Conservation (phyloP, 2,113 vertebrate species). For the Dasyurus viverrinus region DNA sequence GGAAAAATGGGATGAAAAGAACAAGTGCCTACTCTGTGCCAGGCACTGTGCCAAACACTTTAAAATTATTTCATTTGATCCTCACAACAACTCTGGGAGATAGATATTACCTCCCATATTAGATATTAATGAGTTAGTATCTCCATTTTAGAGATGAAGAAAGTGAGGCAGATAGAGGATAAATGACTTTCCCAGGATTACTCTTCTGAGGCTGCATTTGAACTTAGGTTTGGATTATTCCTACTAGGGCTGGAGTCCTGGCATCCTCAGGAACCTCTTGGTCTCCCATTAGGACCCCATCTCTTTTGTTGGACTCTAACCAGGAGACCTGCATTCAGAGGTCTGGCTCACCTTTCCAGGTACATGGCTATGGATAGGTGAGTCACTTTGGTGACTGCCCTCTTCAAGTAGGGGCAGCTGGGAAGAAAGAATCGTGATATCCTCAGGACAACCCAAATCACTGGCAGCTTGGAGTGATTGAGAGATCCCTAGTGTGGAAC, state of each 20-base stretch:
- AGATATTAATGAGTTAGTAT: too few species aligned
- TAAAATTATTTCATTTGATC: background rate
- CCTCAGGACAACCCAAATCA: too few species aligned
- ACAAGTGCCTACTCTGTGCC: too few species aligned
- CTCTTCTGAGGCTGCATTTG: background rate
- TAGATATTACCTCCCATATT: too few species aligned
- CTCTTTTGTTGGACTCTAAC: background rate
- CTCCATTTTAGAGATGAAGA: background rate
- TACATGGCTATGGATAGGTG: background rate
- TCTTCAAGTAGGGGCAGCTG: background rate
- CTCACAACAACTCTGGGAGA: too few species aligned
- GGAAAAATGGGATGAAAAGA: too few species aligned
- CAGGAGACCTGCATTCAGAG: background rate
- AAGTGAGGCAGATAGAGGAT: background rate
- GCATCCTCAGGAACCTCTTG: too few species aligned
- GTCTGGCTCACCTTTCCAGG: too few species aligned
- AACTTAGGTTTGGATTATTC: background rate
- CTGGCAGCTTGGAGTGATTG: too few species aligned
- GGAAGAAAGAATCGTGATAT: background rate
- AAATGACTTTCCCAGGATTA: background rate
- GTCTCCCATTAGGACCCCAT: too few species aligned
- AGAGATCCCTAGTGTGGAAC: too few species aligned
- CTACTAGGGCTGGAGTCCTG: background rate
- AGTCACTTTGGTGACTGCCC: background rate
- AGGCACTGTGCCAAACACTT: too few species aligned